Base-by-base conservation (phyloP, 2,888 invertebrate genomes). In the Scaptomyza polygonia region DNA sequence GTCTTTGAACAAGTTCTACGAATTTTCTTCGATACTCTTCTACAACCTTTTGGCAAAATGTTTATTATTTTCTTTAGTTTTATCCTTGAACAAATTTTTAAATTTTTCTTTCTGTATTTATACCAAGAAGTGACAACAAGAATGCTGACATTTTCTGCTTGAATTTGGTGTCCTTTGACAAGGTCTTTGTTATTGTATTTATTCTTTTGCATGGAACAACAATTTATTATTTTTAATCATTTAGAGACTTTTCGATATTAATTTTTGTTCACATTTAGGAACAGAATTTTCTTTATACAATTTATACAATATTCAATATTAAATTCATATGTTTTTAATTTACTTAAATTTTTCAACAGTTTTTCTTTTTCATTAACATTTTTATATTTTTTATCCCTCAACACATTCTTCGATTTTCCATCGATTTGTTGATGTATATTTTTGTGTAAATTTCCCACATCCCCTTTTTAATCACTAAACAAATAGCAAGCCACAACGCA, bases 401-500 rank as follows among this genome's bases (percentile, higher is more conserved):
- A 39, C 47, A 43, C 16, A 34, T 52, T 18, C 27, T 27, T 44
- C 25, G 30, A 18, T 14, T 27, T 14, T 18, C 8, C 40, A 16
- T 12, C 6, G 12, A 27, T 43, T 32, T 52, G 30, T 32, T 42
- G 5, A 25, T 4, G 25, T 5, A 25, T 25, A 12, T 8, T 45
- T 34, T 45, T 34, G 53, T 45, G 8, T n/a, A 34, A n/a, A 34
- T 2, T 34, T 0, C 12, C 9, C 0, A 12, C 12, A 5, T n/a
- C n/a, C 40, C 53, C 47, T 40, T 21, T 56, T 62, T 63, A 67
- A 67, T 77, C 71, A 66, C 47, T 51, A 55, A 48, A 43, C 77
- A 67, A 72, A 75, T 47, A 72, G 72, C 66, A 64, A 61, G 74
- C 87, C 85, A 53, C 79, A 81, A 87, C 86, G 74, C 88, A 85